phyloP scores from a whole-genome alignment of 1,140 invertebrate species.

The Procambarus clarkii region DNA sequence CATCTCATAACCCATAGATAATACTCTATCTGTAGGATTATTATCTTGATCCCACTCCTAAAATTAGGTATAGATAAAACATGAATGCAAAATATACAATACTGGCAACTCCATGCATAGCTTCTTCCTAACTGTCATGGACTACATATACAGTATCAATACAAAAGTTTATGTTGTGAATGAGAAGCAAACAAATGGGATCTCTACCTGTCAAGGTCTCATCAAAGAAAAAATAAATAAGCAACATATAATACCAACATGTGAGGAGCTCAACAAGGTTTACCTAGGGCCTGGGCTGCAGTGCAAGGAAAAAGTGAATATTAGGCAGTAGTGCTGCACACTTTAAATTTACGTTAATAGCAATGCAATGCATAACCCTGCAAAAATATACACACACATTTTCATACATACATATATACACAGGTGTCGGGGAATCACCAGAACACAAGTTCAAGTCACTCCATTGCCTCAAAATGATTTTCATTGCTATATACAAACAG shows the following conservation, averaged over 20 bases:
- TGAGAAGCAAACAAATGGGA: neutral
- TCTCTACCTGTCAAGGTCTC: neutral
- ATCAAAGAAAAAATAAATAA: neutral
- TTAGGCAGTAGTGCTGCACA: slow-evolving; percentile 1
- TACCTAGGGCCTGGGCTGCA: slow-evolving; percentile 63
- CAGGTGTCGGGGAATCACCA: too few species aligned
- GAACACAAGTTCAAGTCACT: too few species aligned
- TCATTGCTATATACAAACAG: too few species aligned
- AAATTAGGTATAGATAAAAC: neutral
- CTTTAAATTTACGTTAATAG: neutral
- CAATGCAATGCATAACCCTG: neutral
- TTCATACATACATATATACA: neutral
- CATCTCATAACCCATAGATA: too few species aligned
- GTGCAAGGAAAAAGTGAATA: slow-evolving; percentile 20
- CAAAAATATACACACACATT: neutral
- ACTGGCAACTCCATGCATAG: neutral
- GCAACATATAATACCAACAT: neutral
- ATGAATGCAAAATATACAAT: neutral
- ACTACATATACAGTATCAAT: neutral
- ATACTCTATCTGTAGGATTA: too few species aligned
- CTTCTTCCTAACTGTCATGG: neutral
- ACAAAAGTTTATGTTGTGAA: neutral
- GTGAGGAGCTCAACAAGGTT: neutral
- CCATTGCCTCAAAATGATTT: too few species aligned
- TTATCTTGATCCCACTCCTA: too few species aligned